Conservation (phyloP, 2,797 vertebrate genomes). For the Perdix hodgsoniae region DNA sequence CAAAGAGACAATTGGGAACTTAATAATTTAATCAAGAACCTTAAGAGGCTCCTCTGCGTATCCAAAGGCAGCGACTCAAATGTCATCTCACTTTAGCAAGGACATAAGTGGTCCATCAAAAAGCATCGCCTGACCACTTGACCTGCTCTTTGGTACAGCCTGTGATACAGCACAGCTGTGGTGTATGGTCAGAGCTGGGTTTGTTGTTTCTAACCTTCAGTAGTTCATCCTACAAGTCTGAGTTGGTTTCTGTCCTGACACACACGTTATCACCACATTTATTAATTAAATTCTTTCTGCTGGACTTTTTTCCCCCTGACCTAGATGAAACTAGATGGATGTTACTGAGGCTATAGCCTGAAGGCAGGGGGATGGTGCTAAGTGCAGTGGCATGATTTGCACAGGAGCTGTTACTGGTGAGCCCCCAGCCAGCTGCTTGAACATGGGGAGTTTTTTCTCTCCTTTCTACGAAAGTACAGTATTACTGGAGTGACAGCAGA, state of each 20-base stretch:
- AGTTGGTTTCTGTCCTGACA: neutral
- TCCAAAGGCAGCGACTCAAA: conserved; percentile 39
- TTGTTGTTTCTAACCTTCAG: neutral
- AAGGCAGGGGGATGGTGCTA: neutral
- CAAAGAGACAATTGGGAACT: conserved; percentile 32
- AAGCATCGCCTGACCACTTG: neutral
- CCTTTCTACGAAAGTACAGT: neutral
- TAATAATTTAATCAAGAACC: conserved; percentile 61
- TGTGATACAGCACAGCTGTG: neutral
- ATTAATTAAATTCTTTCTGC: neutral
- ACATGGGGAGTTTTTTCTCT: neutral
- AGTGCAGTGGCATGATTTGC: neutral
- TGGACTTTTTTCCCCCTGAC: neutral
- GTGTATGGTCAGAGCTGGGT: neutral
- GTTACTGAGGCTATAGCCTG: neutral
- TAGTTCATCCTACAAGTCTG: neutral
- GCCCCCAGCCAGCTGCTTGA: neutral
- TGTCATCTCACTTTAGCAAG: conserved; percentile 38
- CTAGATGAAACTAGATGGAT: neutral
- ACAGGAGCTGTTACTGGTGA: neutral
- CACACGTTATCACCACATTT: rapidly evolving
- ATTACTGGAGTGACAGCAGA: rapidly evolving
- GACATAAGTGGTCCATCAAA: neutral
- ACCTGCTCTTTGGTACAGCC: neutral
- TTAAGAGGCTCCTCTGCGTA: conserved; percentile 4